phyloP scores from a whole-genome alignment of 1,140 invertebrate species.

The Heliconius hewitsoni region DNA sequence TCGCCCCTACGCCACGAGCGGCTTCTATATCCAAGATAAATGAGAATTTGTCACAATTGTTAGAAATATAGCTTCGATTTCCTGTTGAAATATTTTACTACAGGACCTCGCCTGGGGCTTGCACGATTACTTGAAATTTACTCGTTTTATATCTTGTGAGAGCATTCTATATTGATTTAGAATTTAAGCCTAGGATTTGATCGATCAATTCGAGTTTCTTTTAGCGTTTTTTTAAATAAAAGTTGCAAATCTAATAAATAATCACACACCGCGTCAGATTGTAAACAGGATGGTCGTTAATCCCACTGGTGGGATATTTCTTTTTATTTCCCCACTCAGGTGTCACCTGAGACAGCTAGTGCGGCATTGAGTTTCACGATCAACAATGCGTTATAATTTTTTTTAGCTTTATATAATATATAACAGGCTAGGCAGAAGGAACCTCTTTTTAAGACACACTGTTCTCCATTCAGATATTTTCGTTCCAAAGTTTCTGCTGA shows the following conservation, averaged over 20 bases:
- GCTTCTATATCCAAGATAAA: background rate
- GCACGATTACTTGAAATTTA: background rate
- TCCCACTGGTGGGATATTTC: no score
- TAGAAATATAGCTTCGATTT: constrained; percentile 5
- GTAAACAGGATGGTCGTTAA: no score
- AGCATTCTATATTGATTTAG: background rate
- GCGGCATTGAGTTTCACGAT: no score
- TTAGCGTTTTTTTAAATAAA: background rate
- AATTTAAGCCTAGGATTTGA: background rate
- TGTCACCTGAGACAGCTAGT: no score
- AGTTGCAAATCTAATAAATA: no score
- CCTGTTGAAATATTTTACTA: constrained; percentile 1
- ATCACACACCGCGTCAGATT: no score
- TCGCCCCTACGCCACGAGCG: no score
- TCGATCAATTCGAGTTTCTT: background rate
- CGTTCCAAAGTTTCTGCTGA: background rate
- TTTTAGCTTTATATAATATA: no score
- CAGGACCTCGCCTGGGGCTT: background rate
- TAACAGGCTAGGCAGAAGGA: no score
- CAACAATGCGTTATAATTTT: no score
- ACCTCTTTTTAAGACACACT: background rate
- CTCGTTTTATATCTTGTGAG: background rate
- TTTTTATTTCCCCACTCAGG: no score
- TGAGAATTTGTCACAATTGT: background rate
- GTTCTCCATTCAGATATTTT: background rate